Base-by-base conservation (phyloP, 2,797 vertebrate genomes). In the Lepus townsendii region DNA sequence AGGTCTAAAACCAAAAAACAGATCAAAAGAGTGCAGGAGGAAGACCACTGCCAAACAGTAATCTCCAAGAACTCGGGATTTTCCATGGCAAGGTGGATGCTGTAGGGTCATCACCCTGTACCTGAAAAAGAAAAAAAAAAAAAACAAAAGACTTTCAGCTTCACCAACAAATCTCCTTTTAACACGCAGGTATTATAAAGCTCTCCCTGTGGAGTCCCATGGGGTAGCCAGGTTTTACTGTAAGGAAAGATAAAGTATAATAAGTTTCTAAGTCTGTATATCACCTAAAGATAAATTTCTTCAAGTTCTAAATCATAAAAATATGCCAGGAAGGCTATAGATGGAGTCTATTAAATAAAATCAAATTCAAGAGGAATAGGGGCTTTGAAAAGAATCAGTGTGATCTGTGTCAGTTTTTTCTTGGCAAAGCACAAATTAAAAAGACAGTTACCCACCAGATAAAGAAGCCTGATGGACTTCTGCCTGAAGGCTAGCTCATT, bases 1-100 rank as follows among this genome's bases (percentile, higher is more conserved):
- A 72, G 30, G 26, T 80, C 60, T 32, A 89, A 93, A 87, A 66
- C 19, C 35, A 69, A 92, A 83, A 80, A 69, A 57, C 3, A 9
- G 12, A 68, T 99, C 97, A 99, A 97, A 99, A 99, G 68, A 99
- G 98, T 0, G 99, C 98, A 62, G 99, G 99, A 10, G 99, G 99
- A 90, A 99, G 98, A 22, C 99, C 99, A 0, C 97, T 99, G 88
- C 99, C 99, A 90, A 99, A 99, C 69, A 99, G 98, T 3, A 99
- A 98, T 94, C 97, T 99, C 99, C 99, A 99, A 9, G 99, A 99
- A 73, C 98, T 97, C 0, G 99, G 99, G 72, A 98, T 98, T 98
- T 98, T 99, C 99, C 99, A 99, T 0, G 97, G 98, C 38, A 98
- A 97, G 17, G 98, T 63, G n/a, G 96, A 83, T 89, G 92, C 82